These are phyloP conservation scores for Mesopsocus fuscifrons DNA, from an alignment of 2,888 invertebrate genomes.

Conservation along the genomic window DNA sequence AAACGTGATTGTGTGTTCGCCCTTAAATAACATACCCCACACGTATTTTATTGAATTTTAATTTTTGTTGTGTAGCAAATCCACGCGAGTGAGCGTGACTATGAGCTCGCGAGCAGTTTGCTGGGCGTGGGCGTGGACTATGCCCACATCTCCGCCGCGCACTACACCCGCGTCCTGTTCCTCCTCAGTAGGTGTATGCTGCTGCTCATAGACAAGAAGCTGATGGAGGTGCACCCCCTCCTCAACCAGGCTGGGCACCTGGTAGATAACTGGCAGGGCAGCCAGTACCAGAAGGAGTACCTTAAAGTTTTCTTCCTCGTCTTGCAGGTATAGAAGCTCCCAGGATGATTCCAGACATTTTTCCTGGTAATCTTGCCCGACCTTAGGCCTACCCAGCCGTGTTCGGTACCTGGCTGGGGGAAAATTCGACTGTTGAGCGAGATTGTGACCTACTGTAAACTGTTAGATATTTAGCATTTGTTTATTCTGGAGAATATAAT, in stretches of 20 bases:
- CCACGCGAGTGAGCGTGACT: conserved; percentile 81
- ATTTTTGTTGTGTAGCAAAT: conserved; percentile 87
- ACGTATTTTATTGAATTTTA: too few relatives aligned
- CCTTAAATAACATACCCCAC: too few relatives aligned
- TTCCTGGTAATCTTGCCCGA: too few relatives aligned
- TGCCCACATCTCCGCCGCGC: conserved; percentile 80
- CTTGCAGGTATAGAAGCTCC: conserved; percentile 61
- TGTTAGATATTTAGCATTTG: too few relatives aligned
- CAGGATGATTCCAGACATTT: too few relatives aligned
- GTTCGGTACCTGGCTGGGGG: too few relatives aligned
- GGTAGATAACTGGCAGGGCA: conserved; percentile 79
- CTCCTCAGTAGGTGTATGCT: conserved; percentile 91
- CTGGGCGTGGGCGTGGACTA: conserved; percentile 87
- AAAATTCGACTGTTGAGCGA: too few relatives aligned
- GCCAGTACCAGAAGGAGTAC: conserved; percentile 83
- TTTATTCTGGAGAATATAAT: too few relatives aligned
- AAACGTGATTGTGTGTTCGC: too few relatives aligned
- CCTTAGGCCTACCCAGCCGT: too few relatives aligned
- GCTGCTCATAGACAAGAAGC: conserved; percentile 80
- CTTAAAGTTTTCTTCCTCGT: conserved; percentile 91
- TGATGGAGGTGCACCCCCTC: conserved; percentile 76
- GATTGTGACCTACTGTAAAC: too few relatives aligned
- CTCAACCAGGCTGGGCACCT: conserved; percentile 76
- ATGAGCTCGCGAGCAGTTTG: conserved; percentile 71
- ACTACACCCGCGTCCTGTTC: conserved; percentile 83